These are phyloP conservation scores for Maniola hyperantus DNA, from an alignment of 2,888 invertebrate species.

Conservation along the genomic window DNA sequence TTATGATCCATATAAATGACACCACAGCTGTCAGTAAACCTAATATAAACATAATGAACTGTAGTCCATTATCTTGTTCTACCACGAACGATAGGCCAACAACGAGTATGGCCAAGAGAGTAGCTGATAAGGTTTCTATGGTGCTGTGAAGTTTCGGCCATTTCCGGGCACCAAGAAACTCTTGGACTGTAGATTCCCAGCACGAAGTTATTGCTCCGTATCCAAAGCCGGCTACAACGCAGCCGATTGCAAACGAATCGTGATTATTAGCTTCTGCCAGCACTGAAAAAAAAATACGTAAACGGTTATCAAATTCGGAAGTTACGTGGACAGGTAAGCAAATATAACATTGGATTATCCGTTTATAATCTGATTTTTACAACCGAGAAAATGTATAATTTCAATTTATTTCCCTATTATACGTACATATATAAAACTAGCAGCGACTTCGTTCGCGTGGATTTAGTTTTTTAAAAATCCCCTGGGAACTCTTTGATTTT, in stretches of 20 bases:
- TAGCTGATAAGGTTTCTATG: slow-evolving; percentile 70
- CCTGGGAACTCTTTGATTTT: too few species aligned
- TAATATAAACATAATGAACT: slow-evolving; percentile 62
- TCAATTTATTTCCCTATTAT: background rate
- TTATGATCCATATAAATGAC: slow-evolving; percentile 61
- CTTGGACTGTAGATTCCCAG: slow-evolving; percentile 72
- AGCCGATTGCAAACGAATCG: slow-evolving; percentile 75
- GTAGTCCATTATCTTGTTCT: slow-evolving; percentile 57
- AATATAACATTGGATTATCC: background rate
- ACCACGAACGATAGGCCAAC: slow-evolving; percentile 58
- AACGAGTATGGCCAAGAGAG: slow-evolving; percentile 59
- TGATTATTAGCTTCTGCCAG: slow-evolving; percentile 66
- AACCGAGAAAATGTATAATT: background rate
- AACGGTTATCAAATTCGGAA: background rate
- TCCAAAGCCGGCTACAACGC: slow-evolving; percentile 76
- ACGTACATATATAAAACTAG: too few species aligned
- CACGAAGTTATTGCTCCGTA: slow-evolving; percentile 75
- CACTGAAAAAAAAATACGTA: slow-evolving; percentile 56
- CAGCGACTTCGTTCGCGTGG: too few species aligned
- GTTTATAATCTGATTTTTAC: slow-evolving; percentile 1
- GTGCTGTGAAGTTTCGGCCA: slow-evolving; percentile 77
- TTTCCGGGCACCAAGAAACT: slow-evolving; percentile 73
- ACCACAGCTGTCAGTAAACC: slow-evolving; percentile 56
- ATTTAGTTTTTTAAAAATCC: too few species aligned
- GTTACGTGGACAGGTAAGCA: slow-evolving; percentile 1